phyloP scores from a whole-genome alignment of 2,113 vertebrate species.

The Propithecus coquereli region DNA sequence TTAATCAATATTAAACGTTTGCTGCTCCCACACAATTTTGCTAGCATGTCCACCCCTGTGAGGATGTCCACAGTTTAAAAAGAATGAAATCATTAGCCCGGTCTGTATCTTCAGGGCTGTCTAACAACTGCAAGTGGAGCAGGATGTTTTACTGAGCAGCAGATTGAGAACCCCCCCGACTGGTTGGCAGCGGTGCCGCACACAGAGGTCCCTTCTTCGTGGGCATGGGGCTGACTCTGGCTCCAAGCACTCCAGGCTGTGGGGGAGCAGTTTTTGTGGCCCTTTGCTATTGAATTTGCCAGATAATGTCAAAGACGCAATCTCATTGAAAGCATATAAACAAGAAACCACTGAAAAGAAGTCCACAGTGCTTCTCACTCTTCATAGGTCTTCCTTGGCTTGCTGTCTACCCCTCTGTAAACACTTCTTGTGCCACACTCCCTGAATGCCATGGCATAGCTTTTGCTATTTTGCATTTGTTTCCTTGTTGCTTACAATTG shows the following conservation, averaged over 20 bases:
- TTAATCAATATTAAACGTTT: not conserved
- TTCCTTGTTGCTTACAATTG: not conserved
- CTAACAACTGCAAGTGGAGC: not conserved
- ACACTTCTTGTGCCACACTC: not conserved
- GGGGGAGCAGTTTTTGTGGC: not conserved
- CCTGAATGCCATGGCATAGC: not conserved
- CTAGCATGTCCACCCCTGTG: not conserved
- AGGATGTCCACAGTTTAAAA: not conserved
- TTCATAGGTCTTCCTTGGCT: not conserved
- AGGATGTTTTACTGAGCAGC: not conserved
- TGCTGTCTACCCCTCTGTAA: not conserved
- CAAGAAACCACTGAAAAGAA: not conserved
- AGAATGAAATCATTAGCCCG: not conserved
- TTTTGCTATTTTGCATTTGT: slow-evolving; percentile 41
- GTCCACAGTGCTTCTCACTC: not conserved
- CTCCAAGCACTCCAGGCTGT: not conserved
- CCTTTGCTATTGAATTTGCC: not conserved
- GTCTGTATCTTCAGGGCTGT: not conserved
- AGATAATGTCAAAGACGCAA: not conserved
- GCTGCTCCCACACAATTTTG: not conserved
- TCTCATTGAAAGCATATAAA: not conserved
- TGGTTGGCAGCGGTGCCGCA: not conserved
- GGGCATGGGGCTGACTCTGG: no score
- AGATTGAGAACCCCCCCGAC: not conserved
- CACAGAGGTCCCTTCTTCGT: not conserved